Conservation (phyloP, 2,797 vertebrate genomes). For the Anguilla obscura region DNA sequence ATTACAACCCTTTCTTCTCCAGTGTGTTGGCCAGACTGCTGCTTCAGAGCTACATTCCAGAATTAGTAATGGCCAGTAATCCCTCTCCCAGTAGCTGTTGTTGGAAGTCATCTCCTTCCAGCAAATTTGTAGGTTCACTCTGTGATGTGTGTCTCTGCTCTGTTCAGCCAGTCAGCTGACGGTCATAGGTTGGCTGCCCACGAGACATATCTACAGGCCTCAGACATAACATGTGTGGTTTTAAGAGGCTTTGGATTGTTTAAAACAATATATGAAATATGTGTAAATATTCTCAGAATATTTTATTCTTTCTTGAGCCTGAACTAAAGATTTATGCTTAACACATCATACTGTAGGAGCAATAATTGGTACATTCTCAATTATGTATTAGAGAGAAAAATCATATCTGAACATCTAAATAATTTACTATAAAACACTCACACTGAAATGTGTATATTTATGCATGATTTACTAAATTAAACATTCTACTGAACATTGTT, state of each 20-base stretch:
- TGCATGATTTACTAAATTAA: no score
- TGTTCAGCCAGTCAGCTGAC: slow-evolving; percentile 30
- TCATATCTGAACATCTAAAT: neutral
- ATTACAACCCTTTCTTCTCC: no score
- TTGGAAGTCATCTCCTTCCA: neutral
- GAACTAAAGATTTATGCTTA: neutral
- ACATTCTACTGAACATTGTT: no score
- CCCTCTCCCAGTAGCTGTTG: neutral
- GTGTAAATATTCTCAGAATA: neutral
- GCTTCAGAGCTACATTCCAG: slow-evolving; percentile 6
- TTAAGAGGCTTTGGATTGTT: neutral
- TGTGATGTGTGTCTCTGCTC: neutral
- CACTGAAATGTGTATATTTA: neutral
- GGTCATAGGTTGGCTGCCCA: slow-evolving; percentile 20
- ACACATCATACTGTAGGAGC: neutral
- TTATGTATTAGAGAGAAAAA: neutral
- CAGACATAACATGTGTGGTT: neutral
- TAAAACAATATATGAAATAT: slow-evolving; percentile 2
- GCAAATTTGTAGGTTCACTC: neutral
- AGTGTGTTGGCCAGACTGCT: slow-evolving; percentile 1
- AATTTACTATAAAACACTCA: neutral
- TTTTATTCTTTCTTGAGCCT: neutral
- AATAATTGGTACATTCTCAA: neutral
- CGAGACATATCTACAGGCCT: slow-evolving; percentile 1
- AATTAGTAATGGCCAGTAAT: slow-evolving; percentile 1